Base-by-base conservation (phyloP, 1,140 invertebrate species). In the Drosophila yakuba region DNA sequence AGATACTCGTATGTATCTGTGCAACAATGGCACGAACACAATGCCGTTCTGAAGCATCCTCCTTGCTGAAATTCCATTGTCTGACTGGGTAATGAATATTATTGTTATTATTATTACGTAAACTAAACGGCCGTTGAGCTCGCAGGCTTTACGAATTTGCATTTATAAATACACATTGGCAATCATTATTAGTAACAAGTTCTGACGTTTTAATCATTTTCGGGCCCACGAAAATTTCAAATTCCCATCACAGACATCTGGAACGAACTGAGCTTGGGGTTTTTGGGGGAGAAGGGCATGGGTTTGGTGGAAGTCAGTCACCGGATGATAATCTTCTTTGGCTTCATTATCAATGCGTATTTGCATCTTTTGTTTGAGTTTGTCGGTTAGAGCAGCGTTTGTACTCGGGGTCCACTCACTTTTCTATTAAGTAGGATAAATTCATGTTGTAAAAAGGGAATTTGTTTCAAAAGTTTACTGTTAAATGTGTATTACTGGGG, bases 141-240 rank as follows among this genome's bases (percentile, higher is more conserved):
- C 64, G 51, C 56, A 61, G 36, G 80, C 81, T 80, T 73, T 74
- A 80, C 35, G 66, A 85, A 89, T 88, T 88, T 88, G 83, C 83
- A 88, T 88, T 86, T 86, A 48, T 86, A 88, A 88, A 86, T 88
- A 76, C 66, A 73, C 79, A 83, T 83, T 88, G 71, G 75, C 79
- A 63, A 78, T 88, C 76, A 79, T 86, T 88, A 86, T 86, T 88
- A 88, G 83, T 86, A 79, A 58, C 63, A 73, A 82, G 48, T 74
- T 74, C 67, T 69, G 59, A 69, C 55, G 51, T 77, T 69, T 82
- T 74, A 78, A 81, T 73, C 67, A 81, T 67, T 85, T 69, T 76
- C 36, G 48, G 45, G 57, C 82, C 50, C 82, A 58, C 54, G 17
- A 38, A 74, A 85, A 68, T 66, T 77, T 77, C 45, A 59, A 67